Evolutionary conservation across 2,797 vertebrate species (phyloP), one percentile per base, ranked within the genome.

Genomic region (Notoglanidium macrostoma): DNA sequence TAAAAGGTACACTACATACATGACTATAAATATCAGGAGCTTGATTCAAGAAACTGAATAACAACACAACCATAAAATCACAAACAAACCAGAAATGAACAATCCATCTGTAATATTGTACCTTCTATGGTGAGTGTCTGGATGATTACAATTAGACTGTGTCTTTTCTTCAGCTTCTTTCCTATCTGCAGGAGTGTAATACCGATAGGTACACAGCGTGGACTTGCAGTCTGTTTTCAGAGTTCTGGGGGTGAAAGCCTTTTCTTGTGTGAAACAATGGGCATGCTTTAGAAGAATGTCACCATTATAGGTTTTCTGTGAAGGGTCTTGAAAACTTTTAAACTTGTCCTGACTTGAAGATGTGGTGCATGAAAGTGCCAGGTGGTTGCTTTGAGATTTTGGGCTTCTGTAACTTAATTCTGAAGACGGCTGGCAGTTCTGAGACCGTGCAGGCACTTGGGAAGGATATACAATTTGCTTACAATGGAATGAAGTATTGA

Each of bases 161-260:
- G n/a, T 84, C 57, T 72, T 44, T 23, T 92, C 92, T 67, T 92
- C 90, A 90, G 89, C 92, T 32, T 46, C 89, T 92, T 91, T 97
- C 85, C 90, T 95, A 90, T 23, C 93, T 49, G 97, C 96, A 73
- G 96, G 95, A 79, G 95, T 97, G 90, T 99, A 99, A 91, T 96
- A 99, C 49, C 97, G 97, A 90, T 98, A 99, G 26, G 95, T 94
- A 35, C 95, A 94, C 87, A 99, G 93, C 87, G 94, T 95, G 15
- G 98, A 97, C 91, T 96, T 96, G 81, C 95, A 96, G 77, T 97
- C 95, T 17, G 97, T 97, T 91, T 96, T 96, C 86, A 99, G 93
- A 15, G 96, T 99, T 89, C 96, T 97, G 12, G 98, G 98, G 6
- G 95, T 98, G 85, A 99, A 99, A 19, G 97, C 97, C 87, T 97